These are phyloP conservation scores for Drosophila pseudotakahashii DNA, from an alignment of 2,888 invertebrate species.

Conservation along the genomic window DNA sequence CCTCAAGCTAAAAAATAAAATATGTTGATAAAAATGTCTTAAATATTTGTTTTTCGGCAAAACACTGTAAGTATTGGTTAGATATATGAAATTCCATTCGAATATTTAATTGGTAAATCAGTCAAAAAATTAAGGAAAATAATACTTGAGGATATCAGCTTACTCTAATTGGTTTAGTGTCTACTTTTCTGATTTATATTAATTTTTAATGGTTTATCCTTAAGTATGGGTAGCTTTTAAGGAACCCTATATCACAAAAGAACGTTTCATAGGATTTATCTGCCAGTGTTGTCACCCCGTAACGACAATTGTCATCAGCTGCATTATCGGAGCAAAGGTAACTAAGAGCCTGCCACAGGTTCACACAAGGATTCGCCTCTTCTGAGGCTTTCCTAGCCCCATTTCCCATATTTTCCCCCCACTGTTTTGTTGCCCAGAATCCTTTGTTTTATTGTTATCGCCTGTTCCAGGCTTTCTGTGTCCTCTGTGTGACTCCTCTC, in stretches of 20 bases:
- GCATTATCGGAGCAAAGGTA: conserved; percentile 61
- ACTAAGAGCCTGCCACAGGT: conserved; percentile 51
- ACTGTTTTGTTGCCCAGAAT: conserved; percentile 3
- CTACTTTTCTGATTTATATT: too few relatives aligned
- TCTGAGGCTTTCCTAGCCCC: background rate
- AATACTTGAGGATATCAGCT: too few relatives aligned
- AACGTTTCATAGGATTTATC: background rate
- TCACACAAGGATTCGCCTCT: conserved; percentile 26
- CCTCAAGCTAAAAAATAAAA: too few relatives aligned
- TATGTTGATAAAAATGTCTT: too few relatives aligned
- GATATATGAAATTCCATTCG: too few relatives aligned
- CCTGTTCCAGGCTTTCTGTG: conserved; percentile 13
- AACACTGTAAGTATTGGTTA: too few relatives aligned
- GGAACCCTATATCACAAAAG: background rate
- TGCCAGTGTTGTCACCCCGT: conserved; percentile 42
- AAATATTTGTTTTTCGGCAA: too few relatives aligned
- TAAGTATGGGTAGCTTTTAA: background rate
- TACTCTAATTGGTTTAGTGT: too few relatives aligned
- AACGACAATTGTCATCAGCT: conserved; percentile 72
- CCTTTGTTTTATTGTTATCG: conserved; percentile 72
- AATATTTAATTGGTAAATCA: too few relatives aligned
- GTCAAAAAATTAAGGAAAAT: too few relatives aligned
- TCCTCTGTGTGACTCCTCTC: too few relatives aligned
- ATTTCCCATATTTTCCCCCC: background rate
- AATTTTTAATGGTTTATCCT: background rate